A percentile compares a stretch with the other conserved stretches of the same genome.
Conservation (phyloP, 2,113 vertebrate species). For the Herpetotheres cachinnans region DNA sequence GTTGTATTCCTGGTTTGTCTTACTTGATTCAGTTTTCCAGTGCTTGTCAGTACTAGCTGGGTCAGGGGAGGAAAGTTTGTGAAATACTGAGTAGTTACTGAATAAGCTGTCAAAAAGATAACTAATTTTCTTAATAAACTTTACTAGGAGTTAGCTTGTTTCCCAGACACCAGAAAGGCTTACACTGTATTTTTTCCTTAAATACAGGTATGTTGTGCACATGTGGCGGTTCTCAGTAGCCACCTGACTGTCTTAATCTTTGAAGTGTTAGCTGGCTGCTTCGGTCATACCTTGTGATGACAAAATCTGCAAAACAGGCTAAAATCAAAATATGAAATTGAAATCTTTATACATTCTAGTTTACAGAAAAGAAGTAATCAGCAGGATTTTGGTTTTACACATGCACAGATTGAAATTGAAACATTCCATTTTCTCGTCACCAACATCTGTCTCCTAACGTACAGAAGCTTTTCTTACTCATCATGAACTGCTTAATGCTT, state of each 20-base stretch:
- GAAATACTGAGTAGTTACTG: neutral
- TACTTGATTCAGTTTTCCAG: neutral
- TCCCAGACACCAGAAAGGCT: neutral
- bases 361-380: neutral
- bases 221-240: neutral
- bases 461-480: neutral
- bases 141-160: neutral
- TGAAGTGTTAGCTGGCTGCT: neutral
- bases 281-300: neutral
- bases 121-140: neutral
- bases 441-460: neutral
- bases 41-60: neutral
- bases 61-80: neutral
- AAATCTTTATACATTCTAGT: neutral
- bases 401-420: neutral
- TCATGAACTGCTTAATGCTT: neutral
- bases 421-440: neutral
- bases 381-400: neutral
- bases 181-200: neutral
- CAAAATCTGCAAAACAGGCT: neutral
- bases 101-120: neutral
- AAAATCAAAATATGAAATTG: neutral
- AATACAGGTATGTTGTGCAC: neutral
- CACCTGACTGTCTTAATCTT: neutral
- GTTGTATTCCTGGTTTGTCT: neutral